Percentiles rank a stretch among this genome's conserved stretches.
phyloP scores from a whole-genome alignment of 2,113 vertebrate species.

The Holacanthus passer region DNA sequence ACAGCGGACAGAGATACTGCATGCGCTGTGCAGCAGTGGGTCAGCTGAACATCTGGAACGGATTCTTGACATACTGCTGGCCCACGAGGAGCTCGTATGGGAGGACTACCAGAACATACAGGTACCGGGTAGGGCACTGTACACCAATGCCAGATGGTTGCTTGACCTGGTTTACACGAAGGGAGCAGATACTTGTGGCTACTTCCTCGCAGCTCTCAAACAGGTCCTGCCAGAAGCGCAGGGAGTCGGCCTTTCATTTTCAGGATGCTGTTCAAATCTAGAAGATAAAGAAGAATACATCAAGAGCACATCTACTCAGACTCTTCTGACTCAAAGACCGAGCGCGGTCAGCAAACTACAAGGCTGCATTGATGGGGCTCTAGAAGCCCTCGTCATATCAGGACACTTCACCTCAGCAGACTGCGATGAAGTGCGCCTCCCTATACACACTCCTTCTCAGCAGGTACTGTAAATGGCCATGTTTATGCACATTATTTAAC shows the following conservation, averaged over 20 bases:
- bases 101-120: slow-evolving; percentile 87
- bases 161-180: slow-evolving; percentile 86
- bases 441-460: slow-evolving; percentile 86
- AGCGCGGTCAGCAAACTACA: slow-evolving; percentile 81
- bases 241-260: slow-evolving; percentile 46
- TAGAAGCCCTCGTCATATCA: slow-evolving; percentile 71
- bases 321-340: slow-evolving; percentile 81
- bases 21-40: slow-evolving; percentile 81
- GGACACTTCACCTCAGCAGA: slow-evolving; percentile 84
- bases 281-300: slow-evolving; percentile 13
- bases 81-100: slow-evolving; percentile 83
- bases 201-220: slow-evolving; percentile 76
- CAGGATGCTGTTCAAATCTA: background rate
- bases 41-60: slow-evolving; percentile 85
- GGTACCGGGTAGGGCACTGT: slow-evolving; percentile 76
- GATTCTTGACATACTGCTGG: slow-evolving; percentile 86
- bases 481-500: background rate
- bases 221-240: slow-evolving; percentile 75
- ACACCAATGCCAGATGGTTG: slow-evolving; percentile 79
- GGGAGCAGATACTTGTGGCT: slow-evolving; percentile 78
- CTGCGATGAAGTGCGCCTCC: slow-evolving; percentile 83
- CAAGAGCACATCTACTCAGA: slow-evolving; percentile 56
- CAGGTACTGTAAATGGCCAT: slow-evolving; percentile 75
- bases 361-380: slow-evolving; percentile 73
- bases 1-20: slow-evolving; percentile 84